Base-by-base conservation (phyloP, 2,888 invertebrate species). In the Mythimna loreyi region DNA sequence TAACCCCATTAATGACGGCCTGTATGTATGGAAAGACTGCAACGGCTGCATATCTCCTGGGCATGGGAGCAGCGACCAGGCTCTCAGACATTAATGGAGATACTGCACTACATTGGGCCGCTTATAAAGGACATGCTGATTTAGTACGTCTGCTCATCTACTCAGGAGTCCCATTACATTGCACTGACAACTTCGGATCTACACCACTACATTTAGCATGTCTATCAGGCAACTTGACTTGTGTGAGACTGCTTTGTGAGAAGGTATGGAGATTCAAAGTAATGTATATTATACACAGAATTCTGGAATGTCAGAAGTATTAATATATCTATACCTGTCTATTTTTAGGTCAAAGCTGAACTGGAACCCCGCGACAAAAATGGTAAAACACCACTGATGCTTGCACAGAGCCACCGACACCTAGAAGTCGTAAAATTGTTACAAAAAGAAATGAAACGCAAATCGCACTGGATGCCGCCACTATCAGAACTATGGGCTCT, bases 1-100 rank as follows among this genome's bases (percentile, higher is more conserved):
- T 99, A 64, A 99, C 99, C 0, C 99, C 99, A 0, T 92, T 99
- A 59, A 99, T 99, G 97, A 98, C 98, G 0, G 98, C 98, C 0
- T 98, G 98, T 83, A 99, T 99, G 98, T 99, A 99, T 89, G 99
- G 99, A 11, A 97, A 98, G 87, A 98, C 98, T 3, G 98, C 98
- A 13, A 98, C 99, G 0, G 98, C 98, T 0, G 98, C 98, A 0
- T 99, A 98, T 91, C 95, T 99, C 0, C 96, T 99, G 61, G 99
- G 99, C 36, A 98, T 98, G 97, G 98, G 98, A 4, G 98, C 99
- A 0, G 96, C 98, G 1, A 97, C 98, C 79, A 97, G 98, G 86
- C 96, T 98, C 57, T 98, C 98, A 1, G 99, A 99, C 86, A 98
- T 98, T 82, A 99, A 99, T 88, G 99, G 99, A 0, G 99, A 99